A percentile compares a stretch with the other conserved stretches of the same genome.
These are phyloP conservation scores for Prolemur simus DNA, from an alignment of 2,113 vertebrate genomes.

Conservation along the genomic window DNA sequence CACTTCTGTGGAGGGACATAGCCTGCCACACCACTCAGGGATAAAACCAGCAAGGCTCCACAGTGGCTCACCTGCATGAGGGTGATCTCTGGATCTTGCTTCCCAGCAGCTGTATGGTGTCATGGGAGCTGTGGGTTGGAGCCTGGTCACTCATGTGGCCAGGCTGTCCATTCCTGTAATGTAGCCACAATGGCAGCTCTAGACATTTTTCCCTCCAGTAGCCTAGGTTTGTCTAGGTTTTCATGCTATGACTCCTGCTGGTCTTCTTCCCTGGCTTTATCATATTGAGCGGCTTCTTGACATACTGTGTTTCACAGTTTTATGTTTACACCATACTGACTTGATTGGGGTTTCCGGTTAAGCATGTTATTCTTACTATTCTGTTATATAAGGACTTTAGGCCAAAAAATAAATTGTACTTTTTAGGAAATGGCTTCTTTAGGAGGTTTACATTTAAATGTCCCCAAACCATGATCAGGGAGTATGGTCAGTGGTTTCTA, in stretches of 20 bases:
- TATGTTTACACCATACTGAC: not conserved
- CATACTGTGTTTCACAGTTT: not conserved
- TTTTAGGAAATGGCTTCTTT: constrained; percentile 10
- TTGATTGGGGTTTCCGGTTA: not conserved
- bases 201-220: not conserved
- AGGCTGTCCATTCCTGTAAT: not conserved
- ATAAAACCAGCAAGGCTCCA: not conserved
- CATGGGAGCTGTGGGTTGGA: not conserved
- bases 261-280: not conserved
- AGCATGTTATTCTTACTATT: not conserved
- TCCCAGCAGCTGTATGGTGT: not conserved
- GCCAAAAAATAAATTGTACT: not conserved
- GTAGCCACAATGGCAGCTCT: not conserved
- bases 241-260: not conserved
- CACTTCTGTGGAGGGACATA: not conserved
- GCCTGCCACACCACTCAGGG: not conserved
- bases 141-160: not conserved
- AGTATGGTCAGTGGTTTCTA: not conserved
- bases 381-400: not conserved
- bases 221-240: not conserved
- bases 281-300: not conserved
- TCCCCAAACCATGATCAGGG: not conserved
- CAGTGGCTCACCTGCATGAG: not conserved
- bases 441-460: no score
- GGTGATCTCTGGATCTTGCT: not conserved